Evolutionary conservation across 2,797 vertebrate species (phyloP).

Genomic region (Leucoraja ocellata): DNA sequence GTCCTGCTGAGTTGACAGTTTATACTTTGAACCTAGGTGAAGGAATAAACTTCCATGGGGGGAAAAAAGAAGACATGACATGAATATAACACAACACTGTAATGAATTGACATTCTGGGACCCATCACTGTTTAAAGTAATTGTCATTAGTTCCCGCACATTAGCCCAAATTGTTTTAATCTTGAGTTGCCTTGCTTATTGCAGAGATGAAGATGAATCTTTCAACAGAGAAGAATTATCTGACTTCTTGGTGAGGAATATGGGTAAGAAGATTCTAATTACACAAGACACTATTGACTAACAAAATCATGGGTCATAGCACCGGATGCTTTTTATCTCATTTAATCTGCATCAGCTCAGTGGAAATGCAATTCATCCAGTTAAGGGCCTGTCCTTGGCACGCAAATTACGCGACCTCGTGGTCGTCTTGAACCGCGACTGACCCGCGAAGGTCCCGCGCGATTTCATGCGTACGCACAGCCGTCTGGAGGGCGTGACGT

Average conservation of each 20-base stretch:
- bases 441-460: too few species aligned
- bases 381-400: too few species aligned
- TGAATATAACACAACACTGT: neutral
- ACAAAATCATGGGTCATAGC: too few species aligned
- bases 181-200: conserved; percentile 31
- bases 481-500: too few species aligned
- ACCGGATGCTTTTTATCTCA: too few species aligned
- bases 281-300: neutral
- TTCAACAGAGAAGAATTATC: conserved; percentile 72
- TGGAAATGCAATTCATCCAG: too few species aligned
- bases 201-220: conserved; percentile 69
- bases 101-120: neutral
- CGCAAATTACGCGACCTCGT: too few species aligned
- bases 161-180: neutral
- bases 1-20: neutral
- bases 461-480: too few species aligned
- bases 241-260: conserved; percentile 70
- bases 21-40: neutral
- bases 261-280: conserved; percentile 60
- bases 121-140: neutral
- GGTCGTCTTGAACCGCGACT: too few species aligned
- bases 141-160: neutral
- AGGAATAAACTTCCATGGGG: neutral
- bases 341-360: too few species aligned
- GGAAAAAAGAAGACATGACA: neutral